A percentile compares a stretch with the other conserved stretches of the same genome.
Conservation (phyloP, 2,113 vertebrate genomes). For the Cephalopholis sonnerati region DNA sequence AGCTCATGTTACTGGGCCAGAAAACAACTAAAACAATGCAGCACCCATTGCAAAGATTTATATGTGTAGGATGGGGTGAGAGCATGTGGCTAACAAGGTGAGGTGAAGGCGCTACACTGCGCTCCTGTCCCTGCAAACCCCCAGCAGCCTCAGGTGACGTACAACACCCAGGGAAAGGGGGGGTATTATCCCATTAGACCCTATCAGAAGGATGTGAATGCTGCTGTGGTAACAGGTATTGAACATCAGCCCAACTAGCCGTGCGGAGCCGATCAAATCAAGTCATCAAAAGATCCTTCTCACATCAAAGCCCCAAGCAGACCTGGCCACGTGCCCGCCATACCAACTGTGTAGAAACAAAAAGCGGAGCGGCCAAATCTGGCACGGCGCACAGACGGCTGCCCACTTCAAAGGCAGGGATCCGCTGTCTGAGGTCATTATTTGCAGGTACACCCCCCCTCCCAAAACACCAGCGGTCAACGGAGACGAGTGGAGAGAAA, state of each 20-base stretch:
- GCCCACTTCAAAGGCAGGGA: conserved; percentile 72
- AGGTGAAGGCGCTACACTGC: conserved; percentile 15
- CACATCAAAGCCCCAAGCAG: conserved; percentile 78
- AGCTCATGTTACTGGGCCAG: conserved; percentile 33
- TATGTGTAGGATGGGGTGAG: conserved; percentile 27
- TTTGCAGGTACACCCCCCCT: conserved; percentile 28
- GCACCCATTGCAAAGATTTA: conserved; percentile 51
- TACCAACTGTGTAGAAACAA: conserved; percentile 43
- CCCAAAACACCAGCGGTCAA: conserved; percentile 57
- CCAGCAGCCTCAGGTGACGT: conserved; percentile 15
- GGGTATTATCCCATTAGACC: conserved; percentile 58
- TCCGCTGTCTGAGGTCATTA: conserved; percentile 67
- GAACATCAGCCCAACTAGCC: conserved; percentile 62
- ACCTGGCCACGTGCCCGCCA: conserved; percentile 59
- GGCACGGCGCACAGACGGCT: conserved; percentile 36
- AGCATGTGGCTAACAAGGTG: conserved; percentile 49
- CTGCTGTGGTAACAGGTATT: conserved; percentile 58
- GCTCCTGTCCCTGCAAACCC: conserved; percentile 17
- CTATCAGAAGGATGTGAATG: conserved; percentile 57
- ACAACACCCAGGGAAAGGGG: conserved; percentile 20
- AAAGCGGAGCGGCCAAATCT: conserved; percentile 30
- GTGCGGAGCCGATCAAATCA: conserved; percentile 77
- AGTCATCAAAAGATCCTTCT: conserved; percentile 78
- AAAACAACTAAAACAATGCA: conserved; percentile 60
- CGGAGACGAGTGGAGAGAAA: conserved; percentile 47